Conservation (phyloP, 2,888 invertebrate species). For the Cylloceria caligata region DNA sequence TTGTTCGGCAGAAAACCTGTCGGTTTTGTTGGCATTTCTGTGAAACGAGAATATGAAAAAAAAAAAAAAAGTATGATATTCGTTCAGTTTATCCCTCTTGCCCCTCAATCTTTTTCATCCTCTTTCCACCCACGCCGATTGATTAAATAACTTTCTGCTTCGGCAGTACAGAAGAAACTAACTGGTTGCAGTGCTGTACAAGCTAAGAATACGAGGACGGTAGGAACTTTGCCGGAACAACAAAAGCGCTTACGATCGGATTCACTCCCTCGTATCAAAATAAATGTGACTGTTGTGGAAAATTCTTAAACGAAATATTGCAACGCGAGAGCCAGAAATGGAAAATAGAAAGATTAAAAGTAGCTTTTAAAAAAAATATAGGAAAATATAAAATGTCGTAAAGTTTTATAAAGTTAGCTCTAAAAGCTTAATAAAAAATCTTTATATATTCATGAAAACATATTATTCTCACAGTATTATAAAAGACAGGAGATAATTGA, state of each 20-base stretch:
- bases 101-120: conserved; percentile 6
- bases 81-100: neutral
- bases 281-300: conserved; percentile 2
- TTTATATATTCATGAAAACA: neutral
- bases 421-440: too few relatives aligned
- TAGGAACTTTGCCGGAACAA: conserved; percentile 8
- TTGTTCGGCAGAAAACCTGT: conserved; percentile 30
- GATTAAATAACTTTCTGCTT: conserved; percentile 37
- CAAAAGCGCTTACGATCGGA: neutral
- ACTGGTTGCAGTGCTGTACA: neutral
- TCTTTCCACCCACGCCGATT: conserved; percentile 14
- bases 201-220: conserved; percentile 5
- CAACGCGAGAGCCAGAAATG: neutral
- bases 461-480: neutral
- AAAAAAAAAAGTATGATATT: conserved; percentile 5
- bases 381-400: neutral
- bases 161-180: conserved; percentile 29
- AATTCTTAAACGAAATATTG: neutral
- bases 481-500: too few relatives aligned
- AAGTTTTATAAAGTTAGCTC: too few relatives aligned
- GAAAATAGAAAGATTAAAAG: neutral
- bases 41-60: conserved; percentile 14
- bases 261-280: neutral
- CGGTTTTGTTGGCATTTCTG: conserved; percentile 11
- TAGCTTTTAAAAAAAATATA: neutral